Conservation (phyloP, 2,113 vertebrate species). For the Cephalophus harveyi region DNA sequence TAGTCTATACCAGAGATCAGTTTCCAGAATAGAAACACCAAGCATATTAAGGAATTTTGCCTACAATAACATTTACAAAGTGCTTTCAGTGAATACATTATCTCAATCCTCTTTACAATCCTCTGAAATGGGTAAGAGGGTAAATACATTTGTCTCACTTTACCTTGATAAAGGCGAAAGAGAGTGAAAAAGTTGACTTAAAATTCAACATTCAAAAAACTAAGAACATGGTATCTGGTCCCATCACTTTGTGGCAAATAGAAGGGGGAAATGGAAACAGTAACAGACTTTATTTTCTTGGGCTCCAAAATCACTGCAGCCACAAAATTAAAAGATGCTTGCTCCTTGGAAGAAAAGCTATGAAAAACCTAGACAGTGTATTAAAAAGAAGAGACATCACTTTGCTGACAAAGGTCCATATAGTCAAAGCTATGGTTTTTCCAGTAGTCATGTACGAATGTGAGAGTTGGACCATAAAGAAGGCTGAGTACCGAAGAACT, state of each 20-base stretch:
- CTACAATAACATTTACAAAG: conserved; percentile 15
- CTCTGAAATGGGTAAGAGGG: background rate
- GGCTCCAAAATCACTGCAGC: background rate
- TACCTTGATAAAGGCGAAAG: background rate
- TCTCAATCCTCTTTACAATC: background rate
- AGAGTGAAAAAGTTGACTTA: background rate
- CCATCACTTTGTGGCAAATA: background rate
- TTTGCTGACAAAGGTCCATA: background rate
- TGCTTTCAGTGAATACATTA: background rate
- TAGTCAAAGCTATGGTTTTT: background rate
- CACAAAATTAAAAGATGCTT: background rate
- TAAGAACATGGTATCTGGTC: background rate
- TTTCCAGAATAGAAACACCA: background rate
- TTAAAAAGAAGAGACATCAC: background rate
- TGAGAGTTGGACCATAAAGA: background rate
- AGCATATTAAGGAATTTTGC: background rate
- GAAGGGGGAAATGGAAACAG: background rate
- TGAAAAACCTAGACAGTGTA: background rate
- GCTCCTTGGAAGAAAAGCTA: background rate
- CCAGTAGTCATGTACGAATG: background rate
- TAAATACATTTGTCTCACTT: background rate
- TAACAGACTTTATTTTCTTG: background rate
- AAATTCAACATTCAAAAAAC: background rate
- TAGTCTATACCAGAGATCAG: background rate
- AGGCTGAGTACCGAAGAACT: background rate